Base-by-base conservation (phyloP, 2,888 invertebrate genomes). In the Sepioteuthis lessoniana region DNA sequence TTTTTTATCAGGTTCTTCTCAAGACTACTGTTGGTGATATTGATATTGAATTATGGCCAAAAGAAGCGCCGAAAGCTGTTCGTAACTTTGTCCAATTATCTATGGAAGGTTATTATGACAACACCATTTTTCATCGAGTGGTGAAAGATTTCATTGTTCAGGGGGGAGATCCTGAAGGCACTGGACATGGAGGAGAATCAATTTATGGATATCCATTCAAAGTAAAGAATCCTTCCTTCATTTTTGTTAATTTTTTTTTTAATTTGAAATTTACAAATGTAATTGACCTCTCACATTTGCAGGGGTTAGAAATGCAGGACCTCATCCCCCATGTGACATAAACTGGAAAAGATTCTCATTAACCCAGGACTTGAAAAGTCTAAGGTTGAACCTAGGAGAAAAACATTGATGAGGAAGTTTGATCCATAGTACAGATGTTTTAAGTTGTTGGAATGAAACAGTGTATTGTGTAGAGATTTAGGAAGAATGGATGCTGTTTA, bases 1-100 rank as follows among this genome's bases (percentile, higher is more conserved):
- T 94, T 76, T 91, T 94, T 95, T 95, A 95, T 37, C 96, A 99
- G 99, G 98, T 99, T 76, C 97, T 99, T 8, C 96, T 99, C 94
- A 98, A 98, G 97, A 99, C 99, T 7, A 98, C 98, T 90, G 98
- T 98, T 0, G 99, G 99, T 13, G 99, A 99, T 96, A 98, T 99
- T 95, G 99, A 99, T 96, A 98, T 99, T 95, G 99, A 99, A 97
- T 97, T 99, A 97, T 99, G 99, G 99, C 98, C 99, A 0, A 98
- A 99, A 97, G 99, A 99, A 97, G 98, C 99, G 0, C 99, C 99
- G 0, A 98, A 98, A 97, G 99, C 99, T 13, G 98, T 98, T 96
- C 98, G 98, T 94, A 99, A 99, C 97, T 99, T 99, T 97, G 98
- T 99, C 93, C 99, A 99, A 97, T 97, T 99, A 8, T 99, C 99